Evolutionary conservation across 2,113 vertebrate species (phyloP).

Genomic region (Thamnaconus septentrionalis): DNA sequence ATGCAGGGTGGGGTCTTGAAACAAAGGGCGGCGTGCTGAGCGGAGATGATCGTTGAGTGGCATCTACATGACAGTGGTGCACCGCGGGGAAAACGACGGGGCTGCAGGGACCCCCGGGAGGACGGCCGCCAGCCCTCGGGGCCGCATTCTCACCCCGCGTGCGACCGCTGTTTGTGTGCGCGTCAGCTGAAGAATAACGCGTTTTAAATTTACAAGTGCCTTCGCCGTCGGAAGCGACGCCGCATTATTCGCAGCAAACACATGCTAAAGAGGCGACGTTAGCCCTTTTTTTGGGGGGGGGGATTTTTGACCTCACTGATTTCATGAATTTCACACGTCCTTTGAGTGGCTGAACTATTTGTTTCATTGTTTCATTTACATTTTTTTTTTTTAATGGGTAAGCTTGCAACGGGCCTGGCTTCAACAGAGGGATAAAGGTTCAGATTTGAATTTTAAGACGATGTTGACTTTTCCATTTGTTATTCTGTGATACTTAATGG

Average conservation of each 20-base stretch:
- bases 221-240: slow-evolving; percentile 13
- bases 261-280: slow-evolving; percentile 2
- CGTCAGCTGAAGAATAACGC: slow-evolving; percentile 17
- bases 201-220: slow-evolving; percentile 45
- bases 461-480: neutral
- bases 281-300: neutral
- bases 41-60: slow-evolving; percentile 48
- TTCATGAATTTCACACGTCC: too few relatives aligned
- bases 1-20: too few relatives aligned
- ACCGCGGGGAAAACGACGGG: slow-evolving; percentile 40
- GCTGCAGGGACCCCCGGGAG: slow-evolving; percentile 36
- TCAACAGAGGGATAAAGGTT: too few relatives aligned
- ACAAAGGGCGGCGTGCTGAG: slow-evolving; percentile 8
- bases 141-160: slow-evolving; percentile 3
- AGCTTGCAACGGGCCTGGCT: too few relatives aligned
- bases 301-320: too few relatives aligned
- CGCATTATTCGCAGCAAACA: slow-evolving; percentile 29
- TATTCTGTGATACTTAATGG: neutral
- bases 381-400: too few relatives aligned
- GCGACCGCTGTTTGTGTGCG: slow-evolving; percentile 10
- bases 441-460: too few relatives aligned
- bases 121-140: slow-evolving; percentile 31
- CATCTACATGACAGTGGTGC: slow-evolving; percentile 65
- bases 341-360: too few relatives aligned
- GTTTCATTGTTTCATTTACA: too few relatives aligned